phyloP scores from a whole-genome alignment of 2,797 vertebrate genomes.

The Crocidura indochinensis region DNA sequence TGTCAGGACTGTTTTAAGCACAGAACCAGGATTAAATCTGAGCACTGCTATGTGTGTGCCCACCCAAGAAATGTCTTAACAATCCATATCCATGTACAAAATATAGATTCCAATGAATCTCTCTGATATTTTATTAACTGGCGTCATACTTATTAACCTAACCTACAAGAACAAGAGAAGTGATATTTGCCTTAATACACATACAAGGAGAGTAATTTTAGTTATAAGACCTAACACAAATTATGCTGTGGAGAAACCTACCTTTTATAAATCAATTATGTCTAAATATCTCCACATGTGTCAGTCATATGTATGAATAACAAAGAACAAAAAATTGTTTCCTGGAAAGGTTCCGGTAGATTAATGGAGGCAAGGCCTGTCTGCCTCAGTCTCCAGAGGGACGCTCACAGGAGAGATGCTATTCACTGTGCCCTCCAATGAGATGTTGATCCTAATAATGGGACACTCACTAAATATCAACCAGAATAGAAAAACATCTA shows the following conservation, averaged over 20 bases:
- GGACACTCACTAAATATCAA: background rate
- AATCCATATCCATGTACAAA: background rate
- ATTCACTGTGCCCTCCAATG: no score
- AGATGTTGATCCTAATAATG: background rate
- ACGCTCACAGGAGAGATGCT: background rate
- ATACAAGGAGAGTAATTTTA: background rate
- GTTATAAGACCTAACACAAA: background rate
- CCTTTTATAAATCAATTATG: background rate
- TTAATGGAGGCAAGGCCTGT: background rate
- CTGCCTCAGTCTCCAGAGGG: fast-evolving
- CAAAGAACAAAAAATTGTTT: background rate
- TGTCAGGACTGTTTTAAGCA: no score
- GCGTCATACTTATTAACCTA: background rate
- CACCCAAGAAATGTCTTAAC: slow-evolving; percentile 13
- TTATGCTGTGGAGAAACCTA: slow-evolving; percentile 21
- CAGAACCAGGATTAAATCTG: no score
- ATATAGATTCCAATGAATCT: background rate
- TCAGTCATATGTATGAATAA: background rate
- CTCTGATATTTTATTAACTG: background rate
- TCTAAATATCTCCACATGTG: background rate
- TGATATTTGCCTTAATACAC: background rate
- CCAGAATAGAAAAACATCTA: background rate
- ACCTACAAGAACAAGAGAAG: background rate
- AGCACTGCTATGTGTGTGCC: no score
- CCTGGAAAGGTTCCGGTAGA: background rate